A percentile compares a stretch with the other conserved stretches of the same genome.
phyloP scores from a whole-genome alignment of 1,140 invertebrate species.

The Brachionus calyciflorus region DNA sequence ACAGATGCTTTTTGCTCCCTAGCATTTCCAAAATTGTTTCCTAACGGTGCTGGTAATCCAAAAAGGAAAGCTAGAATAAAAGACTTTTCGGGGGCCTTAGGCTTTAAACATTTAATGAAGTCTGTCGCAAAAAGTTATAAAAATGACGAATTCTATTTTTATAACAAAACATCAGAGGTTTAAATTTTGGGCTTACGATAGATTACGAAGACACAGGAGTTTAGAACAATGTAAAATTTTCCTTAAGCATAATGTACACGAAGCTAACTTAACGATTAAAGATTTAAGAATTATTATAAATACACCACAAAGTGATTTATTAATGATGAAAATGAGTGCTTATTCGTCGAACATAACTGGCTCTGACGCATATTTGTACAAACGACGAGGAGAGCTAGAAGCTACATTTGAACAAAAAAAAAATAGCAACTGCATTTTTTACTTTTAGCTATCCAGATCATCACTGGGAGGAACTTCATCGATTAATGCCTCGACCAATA shows the following conservation, averaged over 20 bases:
- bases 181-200: background rate
- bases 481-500: background rate
- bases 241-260: background rate
- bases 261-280: background rate
- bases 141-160: background rate
- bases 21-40: background rate
- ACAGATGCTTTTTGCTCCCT: background rate
- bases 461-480: background rate
- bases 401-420: background rate
- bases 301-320: constrained; percentile 6
- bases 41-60: background rate
- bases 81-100: background rate
- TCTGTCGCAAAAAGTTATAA: background rate
- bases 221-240: background rate
- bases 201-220: background rate
- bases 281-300: background rate
- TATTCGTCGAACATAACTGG: background rate
- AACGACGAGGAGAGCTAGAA: constrained; percentile 1
- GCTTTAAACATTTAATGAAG: background rate
- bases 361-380: constrained; percentile 12
- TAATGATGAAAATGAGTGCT: background rate
- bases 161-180: background rate
- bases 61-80: background rate
- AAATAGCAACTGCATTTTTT: constrained; percentile 1
- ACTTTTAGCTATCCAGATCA: constrained; percentile 21